These are phyloP conservation scores for Trachymyrmex cornetzi DNA, from an alignment of 1,140 invertebrate species.

Conservation along the genomic window DNA sequence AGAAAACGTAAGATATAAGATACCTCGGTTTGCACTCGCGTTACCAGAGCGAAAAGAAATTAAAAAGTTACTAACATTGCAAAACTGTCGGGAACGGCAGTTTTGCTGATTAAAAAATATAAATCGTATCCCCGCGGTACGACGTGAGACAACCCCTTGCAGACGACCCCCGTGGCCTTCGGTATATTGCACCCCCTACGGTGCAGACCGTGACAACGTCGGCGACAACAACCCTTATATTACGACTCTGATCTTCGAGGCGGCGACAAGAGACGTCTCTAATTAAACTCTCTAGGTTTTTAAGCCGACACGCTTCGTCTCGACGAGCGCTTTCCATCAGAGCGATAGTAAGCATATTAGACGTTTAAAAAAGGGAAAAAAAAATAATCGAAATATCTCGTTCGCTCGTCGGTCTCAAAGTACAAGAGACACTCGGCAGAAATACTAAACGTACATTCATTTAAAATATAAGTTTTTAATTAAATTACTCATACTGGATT, in stretches of 20 bases:
- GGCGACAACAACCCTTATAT: slow-evolving; percentile 64
- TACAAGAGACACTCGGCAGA: neutral
- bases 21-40: slow-evolving; percentile 1
- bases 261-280: slow-evolving; percentile 72
- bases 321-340: slow-evolving; percentile 45
- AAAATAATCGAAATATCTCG: neutral
- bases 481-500: neutral
- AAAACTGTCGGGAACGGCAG: neutral
- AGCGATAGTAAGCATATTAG: slow-evolving; percentile 3
- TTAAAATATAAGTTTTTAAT: slow-evolving; percentile 22
- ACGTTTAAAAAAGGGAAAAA: slow-evolving; percentile 4
- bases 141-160: slow-evolving; percentile 37
- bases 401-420: neutral
- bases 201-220: slow-evolving; percentile 43
- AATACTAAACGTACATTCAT: neutral
- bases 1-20: neutral
- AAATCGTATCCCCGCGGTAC: slow-evolving; percentile 47
- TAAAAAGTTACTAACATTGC: slow-evolving; percentile 45
- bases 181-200: slow-evolving; percentile 65
- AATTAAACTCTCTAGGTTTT: slow-evolving; percentile 74
- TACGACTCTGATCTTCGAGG: slow-evolving; percentile 72
- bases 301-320: slow-evolving; percentile 52
- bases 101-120: slow-evolving; percentile 61
- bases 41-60: slow-evolving; percentile 11
- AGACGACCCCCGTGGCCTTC: slow-evolving; percentile 30